Percentiles rank a stretch among this genome's conserved stretches.
These are phyloP conservation scores for Drosophila pallidifrons DNA, from an alignment of 1,140 invertebrate genomes.

Conservation along the genomic window DNA sequence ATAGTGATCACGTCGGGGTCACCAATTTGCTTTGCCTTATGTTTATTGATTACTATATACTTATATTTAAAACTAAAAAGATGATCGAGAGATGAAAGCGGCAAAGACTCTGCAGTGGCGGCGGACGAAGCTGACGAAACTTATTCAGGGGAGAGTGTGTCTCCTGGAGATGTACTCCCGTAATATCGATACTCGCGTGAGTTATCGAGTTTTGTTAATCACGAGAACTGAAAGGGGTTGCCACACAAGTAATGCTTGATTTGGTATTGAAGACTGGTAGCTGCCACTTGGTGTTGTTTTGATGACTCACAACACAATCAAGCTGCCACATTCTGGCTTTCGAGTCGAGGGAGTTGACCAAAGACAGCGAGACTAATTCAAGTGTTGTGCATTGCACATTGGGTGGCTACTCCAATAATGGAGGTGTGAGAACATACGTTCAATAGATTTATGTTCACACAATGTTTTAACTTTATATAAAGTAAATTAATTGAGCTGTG, in stretches of 20 bases:
- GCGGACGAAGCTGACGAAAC: no score
- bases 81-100: no score
- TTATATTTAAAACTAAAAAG: no score
- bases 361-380: conserved; percentile 52
- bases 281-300: conserved; percentile 70
- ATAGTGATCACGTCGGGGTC: no score
- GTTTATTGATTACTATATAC: no score
- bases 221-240: no score
- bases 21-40: no score
- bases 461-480: not conserved
- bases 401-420: conserved; percentile 38
- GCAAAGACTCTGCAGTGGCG: no score
- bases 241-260: conserved; percentile 83
- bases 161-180: no score
- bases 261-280: conserved; percentile 82
- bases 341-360: conserved; percentile 23
- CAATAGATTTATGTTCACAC: conserved; percentile 6
- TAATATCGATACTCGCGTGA: no score
- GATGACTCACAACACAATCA: conserved; percentile 63
- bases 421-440: conserved; percentile 37
- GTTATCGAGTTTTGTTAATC: no score
- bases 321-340: conserved; percentile 19
- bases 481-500: conserved; percentile 10
- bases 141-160: no score
- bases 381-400: conserved; percentile 36